Percentiles rank a stretch among this genome's conserved stretches.
These are phyloP conservation scores for Acropternis orthonyx DNA, from an alignment of 2,797 vertebrate genomes.

Conservation along the genomic window DNA sequence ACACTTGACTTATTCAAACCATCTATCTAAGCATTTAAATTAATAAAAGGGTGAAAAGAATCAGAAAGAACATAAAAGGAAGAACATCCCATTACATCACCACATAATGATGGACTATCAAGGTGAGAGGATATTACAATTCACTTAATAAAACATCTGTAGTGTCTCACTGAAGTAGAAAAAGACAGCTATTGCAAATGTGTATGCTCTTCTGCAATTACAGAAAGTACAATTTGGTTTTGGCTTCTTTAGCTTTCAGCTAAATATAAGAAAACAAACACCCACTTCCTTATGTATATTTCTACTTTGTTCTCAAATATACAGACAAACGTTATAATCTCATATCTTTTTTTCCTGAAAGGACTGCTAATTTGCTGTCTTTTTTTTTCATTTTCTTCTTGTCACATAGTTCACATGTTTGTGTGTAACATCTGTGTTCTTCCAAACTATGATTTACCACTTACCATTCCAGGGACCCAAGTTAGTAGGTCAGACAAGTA, in stretches of 20 bases:
- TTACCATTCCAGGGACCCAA: not conserved
- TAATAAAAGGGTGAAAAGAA: not conserved
- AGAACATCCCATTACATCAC: constrained; percentile 53
- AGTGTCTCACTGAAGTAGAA: constrained; percentile 25
- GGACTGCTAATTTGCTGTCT: not conserved
- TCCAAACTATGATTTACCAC: not conserved
- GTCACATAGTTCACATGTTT: not conserved
- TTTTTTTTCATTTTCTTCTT: not conserved
- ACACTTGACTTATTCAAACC: constrained; percentile 48
- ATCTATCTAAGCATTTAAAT: constrained; percentile 40
- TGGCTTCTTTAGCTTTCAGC: not conserved
- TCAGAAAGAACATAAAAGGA: constrained; percentile 28
- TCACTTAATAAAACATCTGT: constrained; percentile 58
- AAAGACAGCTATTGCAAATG: constrained; percentile 36
- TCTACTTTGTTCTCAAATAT: constrained; percentile 4
- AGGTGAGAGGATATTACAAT: constrained; percentile 23
- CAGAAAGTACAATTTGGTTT: constrained; percentile 15
- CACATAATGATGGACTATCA: constrained; percentile 42
- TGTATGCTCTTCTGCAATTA: not conserved
- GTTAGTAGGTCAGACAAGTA: not conserved
- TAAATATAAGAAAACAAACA: constrained; percentile 40
- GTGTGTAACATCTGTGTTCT: not conserved
- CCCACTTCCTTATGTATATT: constrained; percentile 49
- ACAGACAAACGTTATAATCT: constrained; percentile 1
- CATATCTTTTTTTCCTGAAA: not conserved